Base-by-base conservation (phyloP, 2,113 vertebrate species). In the Climacteris rufus region DNA sequence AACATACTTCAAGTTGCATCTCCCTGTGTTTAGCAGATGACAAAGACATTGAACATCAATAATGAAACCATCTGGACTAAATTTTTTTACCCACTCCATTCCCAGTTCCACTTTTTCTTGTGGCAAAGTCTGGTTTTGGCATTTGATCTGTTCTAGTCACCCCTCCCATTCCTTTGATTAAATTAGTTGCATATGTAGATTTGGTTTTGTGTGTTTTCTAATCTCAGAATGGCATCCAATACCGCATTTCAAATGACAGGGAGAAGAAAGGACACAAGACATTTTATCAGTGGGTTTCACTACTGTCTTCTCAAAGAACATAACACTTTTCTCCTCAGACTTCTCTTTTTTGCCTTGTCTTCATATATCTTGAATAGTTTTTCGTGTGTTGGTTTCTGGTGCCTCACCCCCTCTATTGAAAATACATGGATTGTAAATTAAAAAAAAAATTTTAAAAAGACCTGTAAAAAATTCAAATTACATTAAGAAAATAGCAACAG, bases 111-210 rank as follows among this genome's bases (percentile, higher is more conserved):
- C 60, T 93, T 95, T 94, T 92, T 78, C 77, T 92, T 91, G 83
- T 77, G 77, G 40, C 52, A 81, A 87, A 76, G 52, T 84, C 93
- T 86, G 83, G 78, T 49, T 96, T 94, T 91, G 96, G 47, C 66
- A 82, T 94, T 91, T 93, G 71, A 93, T 93, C 78, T 92, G 72
- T 95, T 83, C 93, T 75, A 92, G 69, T 70, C 59, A 76, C 3
- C 15, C 49, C 66, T 97, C 80, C 50, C 35, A 75, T 82, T 19
- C 24, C 89, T 91, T 75, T 87, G 64, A 93, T 68, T 64, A 64
- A 83, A 97, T 95, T 75, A 93, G 78, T 77, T 89, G 31, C 65
- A 93, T 60, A 75, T 89, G 87, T 80, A 94, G 66, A 85, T 90
- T 83, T 87, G 40, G 1, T 2, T 70, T 60, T 90, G 31, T 87